phyloP scores from a whole-genome alignment of 1,140 invertebrate species.

The Maniola jurtina region DNA sequence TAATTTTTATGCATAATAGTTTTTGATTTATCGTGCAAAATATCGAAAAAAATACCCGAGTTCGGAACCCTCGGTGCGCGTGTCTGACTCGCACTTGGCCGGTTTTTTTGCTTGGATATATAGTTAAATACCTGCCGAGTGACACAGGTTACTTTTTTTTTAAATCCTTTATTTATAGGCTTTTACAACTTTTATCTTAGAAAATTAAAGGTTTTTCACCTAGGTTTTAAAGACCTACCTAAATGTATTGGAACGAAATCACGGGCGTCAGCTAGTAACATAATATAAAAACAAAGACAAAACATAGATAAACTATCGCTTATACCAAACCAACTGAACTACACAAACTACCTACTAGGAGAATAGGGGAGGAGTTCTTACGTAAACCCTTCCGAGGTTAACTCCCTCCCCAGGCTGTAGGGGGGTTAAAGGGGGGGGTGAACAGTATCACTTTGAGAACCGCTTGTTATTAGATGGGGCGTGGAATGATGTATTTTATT shows the following conservation, averaged over 20 bases:
- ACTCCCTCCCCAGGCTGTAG: background rate
- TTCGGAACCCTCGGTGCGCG: too few species aligned
- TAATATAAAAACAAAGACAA: conserved; percentile 4
- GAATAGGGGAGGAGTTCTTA: conserved; percentile 5
- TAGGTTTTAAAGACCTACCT: too few species aligned
- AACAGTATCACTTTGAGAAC: conserved; percentile 20
- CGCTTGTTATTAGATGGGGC: conserved; percentile 20
- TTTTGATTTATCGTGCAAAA: too few species aligned
- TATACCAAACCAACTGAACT: background rate
- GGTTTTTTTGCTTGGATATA: too few species aligned
- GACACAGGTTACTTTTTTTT: too few species aligned
- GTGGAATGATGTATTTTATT: conserved; percentile 23
- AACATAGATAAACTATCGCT: conserved; percentile 1
- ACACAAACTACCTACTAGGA: background rate
- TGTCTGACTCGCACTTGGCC: too few species aligned
- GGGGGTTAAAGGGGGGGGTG: conserved; percentile 2
- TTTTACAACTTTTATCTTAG: too few species aligned
- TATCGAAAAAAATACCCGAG: too few species aligned
- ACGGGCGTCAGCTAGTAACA: background rate
- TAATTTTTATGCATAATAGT: too few species aligned
- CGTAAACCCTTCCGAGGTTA: conserved; percentile 5
- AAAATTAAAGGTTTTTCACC: too few species aligned
- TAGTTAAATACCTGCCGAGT: too few species aligned
- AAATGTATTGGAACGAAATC: background rate
- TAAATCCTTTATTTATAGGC: too few species aligned